These are phyloP conservation scores for Corella eumyota DNA, from an alignment of 23 tunicate genomes.

Conservation along the genomic window DNA sequence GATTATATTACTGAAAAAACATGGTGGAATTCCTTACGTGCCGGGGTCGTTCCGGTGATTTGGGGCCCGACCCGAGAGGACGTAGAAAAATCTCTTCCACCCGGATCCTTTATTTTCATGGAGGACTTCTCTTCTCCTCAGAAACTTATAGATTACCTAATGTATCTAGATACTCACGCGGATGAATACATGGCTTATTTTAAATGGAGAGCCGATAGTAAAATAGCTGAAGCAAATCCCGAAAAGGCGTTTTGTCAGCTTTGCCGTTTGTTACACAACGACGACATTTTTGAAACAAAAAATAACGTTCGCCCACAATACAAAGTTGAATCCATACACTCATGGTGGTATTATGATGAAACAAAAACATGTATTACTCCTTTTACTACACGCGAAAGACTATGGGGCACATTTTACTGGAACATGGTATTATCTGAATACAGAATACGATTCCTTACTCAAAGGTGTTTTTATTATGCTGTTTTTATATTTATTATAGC, in stretches of 20 bases:
- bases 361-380: constrained; percentile 9
- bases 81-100: constrained; percentile 17
- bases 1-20: constrained; percentile 33
- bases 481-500: too few relatives aligned
- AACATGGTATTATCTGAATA: too few relatives aligned
- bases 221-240: not conserved
- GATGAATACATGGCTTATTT: constrained; percentile 16
- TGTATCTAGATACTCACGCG: constrained; percentile 15
- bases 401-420: too few relatives aligned
- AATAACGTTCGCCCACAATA: constrained; percentile 11
- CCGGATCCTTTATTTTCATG: constrained; percentile 24
- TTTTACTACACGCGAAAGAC: too few relatives aligned
- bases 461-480: too few relatives aligned
- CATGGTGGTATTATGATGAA: constrained; percentile 36
- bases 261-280: constrained; percentile 15
- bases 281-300: constrained; percentile 6
- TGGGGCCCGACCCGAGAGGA: constrained; percentile 44
- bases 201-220: constrained; percentile 9
- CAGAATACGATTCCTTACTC: too few relatives aligned
- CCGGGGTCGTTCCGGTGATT: constrained; percentile 43
- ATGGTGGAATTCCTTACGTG: constrained; percentile 14
- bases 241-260: constrained; percentile 11
- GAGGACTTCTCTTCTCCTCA: constrained; percentile 26
- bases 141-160: constrained; percentile 13
- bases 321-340: constrained; percentile 2